Evolutionary conservation across 2,888 invertebrate genomes (phyloP), one percentile per base, ranked within the genome.

Genomic region (Perithous albicinctus): DNA sequence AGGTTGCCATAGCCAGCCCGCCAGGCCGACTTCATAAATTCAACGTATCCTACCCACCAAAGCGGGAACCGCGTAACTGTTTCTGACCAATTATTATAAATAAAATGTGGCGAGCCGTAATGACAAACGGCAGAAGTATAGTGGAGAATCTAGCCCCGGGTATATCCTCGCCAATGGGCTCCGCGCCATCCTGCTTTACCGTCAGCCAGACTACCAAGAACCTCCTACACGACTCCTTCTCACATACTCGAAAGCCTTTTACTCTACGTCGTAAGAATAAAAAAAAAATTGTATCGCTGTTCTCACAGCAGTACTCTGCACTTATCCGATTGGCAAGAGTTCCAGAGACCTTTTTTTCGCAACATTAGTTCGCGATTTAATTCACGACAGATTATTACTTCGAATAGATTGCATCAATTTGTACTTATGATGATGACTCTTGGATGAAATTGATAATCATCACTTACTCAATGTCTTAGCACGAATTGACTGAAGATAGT

Each of bases 71-170:
- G 86, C 90, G 87, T 90, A 91, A 91, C 91, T 90, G 91, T 90
- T 91, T 90, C 90, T 85, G 90, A 90, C 90, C 90, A 90, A 91
- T 91, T 91, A 91, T 91, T 91, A 91, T 90, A 91, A 91, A 91
- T 91, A 91, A 91, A 91, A 90, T 88, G 88, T 88, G 89, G 88
- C 88, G 86, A 87, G 87, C 85, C 86, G 87, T 89, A 89, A 91
- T 91, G 91, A 91, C 89, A 90, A 91, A 91, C 88, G 88, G 88
- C 90, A 86, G 87, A 84, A 78, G 84, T 72, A 87, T 87, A 86
- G 87, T 81, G 73, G 83, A 48, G 82, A 64, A 78, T 78, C 61
- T 66, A 61, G 67, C 76, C 80, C 78, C 79, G 76, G 41, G 61
- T 48, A 80, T 84, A 78, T 84, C 75, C 51, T 85, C 87, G 87